Evolutionary conservation across 2,113 vertebrate species (phyloP), one percentile per base, ranked within the genome.

Genomic region (Balaenoptera acutorostrata): DNA sequence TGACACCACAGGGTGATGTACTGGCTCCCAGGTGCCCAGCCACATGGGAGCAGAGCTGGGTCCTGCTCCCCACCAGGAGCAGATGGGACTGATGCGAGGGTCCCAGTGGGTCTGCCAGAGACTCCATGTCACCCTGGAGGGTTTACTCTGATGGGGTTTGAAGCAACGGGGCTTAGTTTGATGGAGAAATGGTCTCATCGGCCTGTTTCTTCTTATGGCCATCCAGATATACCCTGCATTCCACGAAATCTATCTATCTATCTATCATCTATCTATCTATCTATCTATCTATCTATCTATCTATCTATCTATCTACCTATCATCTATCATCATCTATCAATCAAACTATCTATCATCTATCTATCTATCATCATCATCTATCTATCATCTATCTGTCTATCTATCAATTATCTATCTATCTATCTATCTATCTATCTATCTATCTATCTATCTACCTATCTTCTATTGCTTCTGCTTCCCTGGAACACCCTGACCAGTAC

Each of bases 31-130:
- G 31, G 33, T 0, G 0, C 71, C 71, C 9, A 33, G 83, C 36
- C 23, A 13, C 2, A 3, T 0, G 11, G n/a, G 31, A 33, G 52
- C 64, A 36, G 52, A n/a, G 57, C 6, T 2, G 17, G 57, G 7
- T 36, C 21, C 8, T 72, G 3, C 9, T 59, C 7, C 25, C 5
- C 1, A 3, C 1, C 7, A 20, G 63, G n/a, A 72, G n/a, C 33
- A 46, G 7, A 1, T 1, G 10, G 29, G 13, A 41, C 57, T n/a
- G n/a, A 25, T 6, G 6, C 9, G 23, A 59, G 8, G 3, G 7
- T 57, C 44, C 23, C 8, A 1, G 6, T 2, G 20, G 8, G 0
- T 3, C 25, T 41, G n/a, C 23, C 31, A 23, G 39, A n/a, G 3
- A 41, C 39, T 31, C 39, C 4, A 0, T 4, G 17, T 14, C 27